Percentiles rank a stretch among this genome's conserved stretches.
These are phyloP conservation scores for Drosophila colorata DNA, from an alignment of 2,888 invertebrate species.

Conservation along the genomic window DNA sequence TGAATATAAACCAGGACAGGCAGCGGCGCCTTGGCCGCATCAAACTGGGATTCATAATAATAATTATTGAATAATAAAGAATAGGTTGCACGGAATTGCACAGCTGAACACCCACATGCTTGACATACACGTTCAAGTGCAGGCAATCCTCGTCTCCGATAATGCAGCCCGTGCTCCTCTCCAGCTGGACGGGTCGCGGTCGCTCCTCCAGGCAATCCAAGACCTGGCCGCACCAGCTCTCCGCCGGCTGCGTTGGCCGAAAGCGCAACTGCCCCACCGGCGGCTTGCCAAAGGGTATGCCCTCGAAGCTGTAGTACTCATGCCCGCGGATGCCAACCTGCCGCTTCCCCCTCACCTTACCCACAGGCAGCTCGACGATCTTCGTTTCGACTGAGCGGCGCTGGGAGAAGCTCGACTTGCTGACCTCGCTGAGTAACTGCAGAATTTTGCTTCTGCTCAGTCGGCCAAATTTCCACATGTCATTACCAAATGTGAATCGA, in stretches of 20 bases:
- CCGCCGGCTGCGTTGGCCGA: constrained; percentile 78
- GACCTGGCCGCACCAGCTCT: constrained; percentile 82
- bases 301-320: constrained; percentile 74
- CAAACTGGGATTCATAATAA: constrained; percentile 56
- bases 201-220: constrained; percentile 60
- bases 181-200: constrained; percentile 57
- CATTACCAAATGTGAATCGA: constrained; percentile 25
- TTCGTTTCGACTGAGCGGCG: constrained; percentile 6
- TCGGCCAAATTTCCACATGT: constrained; percentile 42
- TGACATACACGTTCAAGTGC: constrained; percentile 76
- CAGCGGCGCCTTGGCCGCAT: constrained; percentile 42
- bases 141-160: constrained; percentile 81
- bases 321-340: constrained; percentile 65
- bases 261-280: constrained; percentile 75
- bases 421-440: constrained; percentile 5
- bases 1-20: constrained; percentile 86
- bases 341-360: constrained; percentile 71
- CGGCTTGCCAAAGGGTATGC: constrained; percentile 79
- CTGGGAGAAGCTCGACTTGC: constrained; percentile 13
- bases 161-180: constrained; percentile 48
- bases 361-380: constrained; percentile 60
- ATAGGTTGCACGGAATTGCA: not conserved
- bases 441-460: constrained; percentile 20
- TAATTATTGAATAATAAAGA: too few relatives aligned
- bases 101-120: constrained; percentile 52